Conservation (phyloP, 2,888 invertebrate species). For the Tenthredo scrophulariae region DNA sequence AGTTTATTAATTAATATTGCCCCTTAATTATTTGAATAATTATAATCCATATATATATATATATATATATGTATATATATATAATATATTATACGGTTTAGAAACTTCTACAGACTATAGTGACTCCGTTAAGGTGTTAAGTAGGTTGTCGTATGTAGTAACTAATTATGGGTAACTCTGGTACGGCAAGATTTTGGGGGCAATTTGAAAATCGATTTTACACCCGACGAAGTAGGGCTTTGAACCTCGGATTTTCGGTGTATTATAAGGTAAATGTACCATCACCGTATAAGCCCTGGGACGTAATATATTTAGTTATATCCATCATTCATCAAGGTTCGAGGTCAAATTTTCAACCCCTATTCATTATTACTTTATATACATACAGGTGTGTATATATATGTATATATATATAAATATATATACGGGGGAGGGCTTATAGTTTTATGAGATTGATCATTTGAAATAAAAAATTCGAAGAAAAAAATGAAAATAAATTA, state of each 20-base stretch:
- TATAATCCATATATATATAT: no score
- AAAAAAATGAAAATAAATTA: no score
- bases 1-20: no score
- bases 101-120: not conserved
- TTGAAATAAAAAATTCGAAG: not conserved
- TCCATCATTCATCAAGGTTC: slow-evolving; percentile 27
- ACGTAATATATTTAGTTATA: slow-evolving; percentile 43
- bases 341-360: not conserved
- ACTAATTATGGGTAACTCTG: slow-evolving; percentile 14
- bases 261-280: not conserved
- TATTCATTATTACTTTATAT: not conserved
- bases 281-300: not conserved
- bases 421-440: not conserved
- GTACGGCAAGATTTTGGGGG: slow-evolving; percentile 25
- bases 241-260: slow-evolving; percentile 55
- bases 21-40: no score
- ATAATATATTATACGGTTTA: not conserved
- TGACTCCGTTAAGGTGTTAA: slow-evolving; percentile 15
- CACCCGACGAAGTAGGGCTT: slow-evolving; percentile 53
- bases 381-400: not conserved
- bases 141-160: slow-evolving; percentile 26
- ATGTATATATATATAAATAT: no score
- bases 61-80: no score
- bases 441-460: not conserved
- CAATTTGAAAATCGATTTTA: slow-evolving; percentile 51